Evolutionary conservation across 2,797 vertebrate genomes (phyloP).

Genomic region (Sus cebifrons): DNA sequence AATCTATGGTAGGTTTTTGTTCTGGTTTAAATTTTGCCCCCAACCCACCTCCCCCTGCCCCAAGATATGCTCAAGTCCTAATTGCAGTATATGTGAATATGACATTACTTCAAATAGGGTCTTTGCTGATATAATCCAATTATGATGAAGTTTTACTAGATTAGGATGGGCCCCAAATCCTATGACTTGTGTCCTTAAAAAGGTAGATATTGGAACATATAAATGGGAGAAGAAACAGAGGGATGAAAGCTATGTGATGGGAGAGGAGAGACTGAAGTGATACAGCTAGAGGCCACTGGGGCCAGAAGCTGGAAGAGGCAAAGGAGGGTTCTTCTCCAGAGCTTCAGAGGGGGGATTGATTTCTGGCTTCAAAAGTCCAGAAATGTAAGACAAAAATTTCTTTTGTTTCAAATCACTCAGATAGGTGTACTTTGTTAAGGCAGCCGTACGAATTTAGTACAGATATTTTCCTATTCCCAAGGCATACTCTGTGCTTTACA

Average conservation of each 20-base stretch:
- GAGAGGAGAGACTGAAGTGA: neutral
- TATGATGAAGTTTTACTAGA: neutral
- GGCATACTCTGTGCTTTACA: fast-evolving
- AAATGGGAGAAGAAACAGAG: neutral
- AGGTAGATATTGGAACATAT: neutral
- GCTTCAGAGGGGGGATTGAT: neutral
- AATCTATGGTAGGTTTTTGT: neutral
- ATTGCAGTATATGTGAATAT: neutral
- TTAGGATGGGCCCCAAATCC: neutral
- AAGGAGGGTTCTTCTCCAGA: neutral
- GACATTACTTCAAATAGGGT: neutral
- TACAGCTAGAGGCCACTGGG: too few relatives aligned
- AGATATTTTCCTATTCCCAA: neutral
- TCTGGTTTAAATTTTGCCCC: neutral
- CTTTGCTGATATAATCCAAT: neutral
- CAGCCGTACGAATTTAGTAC: neutral
- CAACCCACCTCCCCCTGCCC: too few relatives aligned
- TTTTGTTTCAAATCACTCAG: neutral
- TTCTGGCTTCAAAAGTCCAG: neutral
- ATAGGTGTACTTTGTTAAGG: neutral
- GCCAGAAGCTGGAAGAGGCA: neutral
- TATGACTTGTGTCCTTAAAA: neutral
- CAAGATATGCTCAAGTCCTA: neutral
- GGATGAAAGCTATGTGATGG: neutral
- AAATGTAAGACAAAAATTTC: neutral